Conservation (phyloP, 2,797 vertebrate genomes). For the Knipowitschia caucasica region DNA sequence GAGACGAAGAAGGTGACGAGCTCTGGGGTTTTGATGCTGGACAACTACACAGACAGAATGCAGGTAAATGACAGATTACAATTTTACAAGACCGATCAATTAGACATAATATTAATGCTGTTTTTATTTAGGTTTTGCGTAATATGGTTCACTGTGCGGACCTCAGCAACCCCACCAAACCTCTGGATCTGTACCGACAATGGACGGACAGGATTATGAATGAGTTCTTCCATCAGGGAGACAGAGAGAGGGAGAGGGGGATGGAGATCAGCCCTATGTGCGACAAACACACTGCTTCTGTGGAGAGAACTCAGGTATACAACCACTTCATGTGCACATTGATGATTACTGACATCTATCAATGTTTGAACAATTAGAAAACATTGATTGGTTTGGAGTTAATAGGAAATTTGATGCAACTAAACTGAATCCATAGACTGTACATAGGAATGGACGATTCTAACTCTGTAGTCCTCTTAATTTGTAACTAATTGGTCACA, state of each 20-base stretch:
- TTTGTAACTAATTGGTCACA: too few relatives aligned
- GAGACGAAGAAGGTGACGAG: slow-evolving; percentile 99
- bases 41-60: slow-evolving; percentile 97
- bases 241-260: slow-evolving; percentile 91
- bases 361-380: too few relatives aligned
- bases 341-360: background rate
- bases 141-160: slow-evolving; percentile 99
- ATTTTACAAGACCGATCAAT: background rate
- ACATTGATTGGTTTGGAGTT: too few relatives aligned
- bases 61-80: slow-evolving; percentile 75
- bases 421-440: too few relatives aligned
- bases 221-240: slow-evolving; percentile 98
- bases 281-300: slow-evolving; percentile 95
- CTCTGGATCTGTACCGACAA: slow-evolving; percentile 93
- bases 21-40: slow-evolving; percentile 92
- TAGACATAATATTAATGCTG: background rate
- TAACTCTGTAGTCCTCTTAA: too few relatives aligned
- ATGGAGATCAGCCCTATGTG: slow-evolving; percentile 99
- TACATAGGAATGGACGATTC: too few relatives aligned
- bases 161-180: slow-evolving; percentile 96
- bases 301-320: slow-evolving; percentile 95
- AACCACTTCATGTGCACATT: background rate
- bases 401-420: too few relatives aligned
- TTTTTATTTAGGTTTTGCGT: slow-evolving; percentile 83
- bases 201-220: slow-evolving; percentile 99